Percentiles rank a stretch among this genome's conserved stretches.
Evolutionary conservation across 1,140 invertebrate genomes (phyloP).

Genomic region (Druon quercuslanigerum): DNA sequence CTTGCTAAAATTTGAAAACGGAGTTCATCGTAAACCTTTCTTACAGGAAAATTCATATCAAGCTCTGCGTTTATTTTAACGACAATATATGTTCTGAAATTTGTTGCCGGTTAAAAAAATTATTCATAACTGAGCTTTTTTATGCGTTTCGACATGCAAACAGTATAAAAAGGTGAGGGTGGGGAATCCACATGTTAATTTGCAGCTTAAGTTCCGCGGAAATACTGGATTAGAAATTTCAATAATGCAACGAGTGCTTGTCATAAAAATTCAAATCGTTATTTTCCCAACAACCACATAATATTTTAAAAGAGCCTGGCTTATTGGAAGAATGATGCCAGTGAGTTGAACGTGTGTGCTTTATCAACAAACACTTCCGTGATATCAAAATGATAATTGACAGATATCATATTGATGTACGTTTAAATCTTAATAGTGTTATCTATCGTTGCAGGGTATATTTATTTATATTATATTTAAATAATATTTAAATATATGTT

Average conservation of each 20-base stretch:
- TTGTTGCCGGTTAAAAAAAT: slow-evolving; percentile 2
- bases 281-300: background rate
- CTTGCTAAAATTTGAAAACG: too few relatives aligned
- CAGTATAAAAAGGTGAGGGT: background rate
- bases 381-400: slow-evolving; percentile 1
- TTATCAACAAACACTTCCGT: background rate
- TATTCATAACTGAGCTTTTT: slow-evolving; percentile 11
- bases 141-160: slow-evolving; percentile 18
- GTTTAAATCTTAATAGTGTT: too few relatives aligned
- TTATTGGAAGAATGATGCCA: slow-evolving; percentile 14
- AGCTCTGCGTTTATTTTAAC: too few relatives aligned
- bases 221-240: slow-evolving; percentile 13
- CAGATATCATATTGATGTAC: background rate
- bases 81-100: background rate
- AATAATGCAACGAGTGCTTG: slow-evolving; percentile 24
- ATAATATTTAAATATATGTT: too few relatives aligned
- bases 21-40: too few relatives aligned
- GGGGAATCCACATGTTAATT: slow-evolving; percentile 9
- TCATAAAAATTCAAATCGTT: slow-evolving; percentile 28
- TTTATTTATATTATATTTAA: too few relatives aligned
- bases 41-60: too few relatives aligned
- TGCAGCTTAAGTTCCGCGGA: slow-evolving; percentile 7
- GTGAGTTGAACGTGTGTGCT: background rate
- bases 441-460: too few relatives aligned
- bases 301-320: background rate